Conservation (phyloP, 2,888 invertebrate species). For the Sinodicranocentrus sp. region DNA sequence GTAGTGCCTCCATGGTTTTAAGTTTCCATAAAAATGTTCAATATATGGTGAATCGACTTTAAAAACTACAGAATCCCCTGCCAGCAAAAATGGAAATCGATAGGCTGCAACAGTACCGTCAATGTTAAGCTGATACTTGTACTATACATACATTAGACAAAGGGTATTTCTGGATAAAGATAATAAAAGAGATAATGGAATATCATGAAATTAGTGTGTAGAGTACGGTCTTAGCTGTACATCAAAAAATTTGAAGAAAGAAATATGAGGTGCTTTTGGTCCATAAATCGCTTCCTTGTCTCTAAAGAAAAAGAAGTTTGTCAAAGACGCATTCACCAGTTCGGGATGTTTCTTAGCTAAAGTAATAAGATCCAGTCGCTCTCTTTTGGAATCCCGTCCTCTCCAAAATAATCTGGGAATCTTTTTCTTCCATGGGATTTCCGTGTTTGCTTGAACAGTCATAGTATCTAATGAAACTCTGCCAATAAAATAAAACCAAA, state of each 20-base stretch:
- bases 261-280: slow-evolving; percentile 89
- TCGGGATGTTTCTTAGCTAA: slow-evolving; percentile 87
- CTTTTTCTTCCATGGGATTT: slow-evolving; percentile 86
- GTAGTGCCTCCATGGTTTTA: slow-evolving; percentile 89
- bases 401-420: slow-evolving; percentile 91
- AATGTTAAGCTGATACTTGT: slow-evolving; percentile 95
- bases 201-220: too few species aligned
- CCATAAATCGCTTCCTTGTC: slow-evolving; percentile 91
- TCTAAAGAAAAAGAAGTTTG: slow-evolving; percentile 97
- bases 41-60: slow-evolving; percentile 97
- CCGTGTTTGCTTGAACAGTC: slow-evolving; percentile 90
- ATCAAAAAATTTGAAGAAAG: slow-evolving; percentile 96
- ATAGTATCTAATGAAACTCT: slow-evolving; percentile 94
- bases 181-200: too few species aligned
- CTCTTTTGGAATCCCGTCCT: slow-evolving; percentile 93
- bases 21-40: slow-evolving; percentile 93
- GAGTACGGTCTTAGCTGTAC: slow-evolving; percentile 82
- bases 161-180: not conserved
- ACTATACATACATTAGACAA: slow-evolving; percentile 83
- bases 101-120: slow-evolving; percentile 99
- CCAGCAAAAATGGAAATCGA: slow-evolving; percentile 93
- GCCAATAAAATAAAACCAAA: slow-evolving; percentile 76
- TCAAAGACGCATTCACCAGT: slow-evolving; percentile 93
- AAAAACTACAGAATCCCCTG: slow-evolving; percentile 91
- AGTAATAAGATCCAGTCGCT: slow-evolving; percentile 89